Evolutionary conservation across 2,888 invertebrate species (phyloP), one percentile per base, ranked within the genome.

Genomic region (Tetramorium bicarinatum): DNA sequence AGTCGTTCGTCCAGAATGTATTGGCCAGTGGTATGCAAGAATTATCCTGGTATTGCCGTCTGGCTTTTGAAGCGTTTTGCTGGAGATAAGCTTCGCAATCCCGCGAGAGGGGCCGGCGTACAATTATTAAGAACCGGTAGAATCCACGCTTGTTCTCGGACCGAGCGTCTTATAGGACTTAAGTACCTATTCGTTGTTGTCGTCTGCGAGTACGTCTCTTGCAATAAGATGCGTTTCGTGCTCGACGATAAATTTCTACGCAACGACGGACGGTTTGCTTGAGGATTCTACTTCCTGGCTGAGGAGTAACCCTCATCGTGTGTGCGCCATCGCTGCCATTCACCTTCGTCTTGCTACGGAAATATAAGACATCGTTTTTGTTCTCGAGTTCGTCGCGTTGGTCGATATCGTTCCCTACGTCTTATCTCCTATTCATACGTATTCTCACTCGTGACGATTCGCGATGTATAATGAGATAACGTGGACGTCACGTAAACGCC

Each of bases 131-230:
- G 89, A 90, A 90, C 90, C 90, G 89, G 89, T 90, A 90, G 88
- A 90, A 90, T 90, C 86, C 89, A 85, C 76, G 89, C 87, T 90
- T 89, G 89, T 89, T 88, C 87, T 64, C 49, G 72, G 76, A 54
- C 67, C 67, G 89, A 87, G 89, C 90, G 89, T 89, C 87, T 86
- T 84, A 88, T 84, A 85, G 82, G 84, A 74, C 86, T 87, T 89
- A 90, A 90, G 90, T 90, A 90, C 90, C 90, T 90, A 90, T 90
- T 90, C 89, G 90, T 90, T 90, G 90, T 88, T 89, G 90, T 90
- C 90, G 90, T 85, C 59, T 56, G 79, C 66, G 66, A 80, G 85
- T 85, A 81, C 85, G 86, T 79, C 83, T 85, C 84, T 49, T 72
- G 64, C 72, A 67, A 71, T 64, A 71, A 88, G 86, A 86, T 80